Base-by-base conservation (phyloP, 2,797 vertebrate species). In the Todus mexicanus region DNA sequence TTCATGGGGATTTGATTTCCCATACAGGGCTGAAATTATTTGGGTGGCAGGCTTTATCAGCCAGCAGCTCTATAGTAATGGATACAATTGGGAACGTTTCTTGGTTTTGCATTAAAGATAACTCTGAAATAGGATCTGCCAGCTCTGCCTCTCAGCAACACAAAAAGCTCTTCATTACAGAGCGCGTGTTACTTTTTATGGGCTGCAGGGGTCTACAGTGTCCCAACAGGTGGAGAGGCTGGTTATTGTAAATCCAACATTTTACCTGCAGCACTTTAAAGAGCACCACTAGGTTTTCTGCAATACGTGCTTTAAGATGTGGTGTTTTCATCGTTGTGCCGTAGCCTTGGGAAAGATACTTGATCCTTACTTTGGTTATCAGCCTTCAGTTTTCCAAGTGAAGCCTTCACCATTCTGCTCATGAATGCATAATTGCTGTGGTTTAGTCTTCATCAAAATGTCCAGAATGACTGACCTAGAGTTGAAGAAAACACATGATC, bases 51-150 rank as follows among this genome's bases (percentile, higher is more conserved):
- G 76, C 68, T 76, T 78, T 72, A 64, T 93, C 91, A 87, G 81
- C 78, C 82, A 72, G 70, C 90, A 72, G 45, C 79, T 93, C 87
- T 47, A 77, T 90, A 96, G 95, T 91, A 95, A 76, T 53, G 61
- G 70, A 87, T 94, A 95, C 92, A 86, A 86, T 87, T 69, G 96
- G 71, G 91, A 97, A 71, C 1, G 5, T 92, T 90, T 84, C 93
- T 93, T 94, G 89, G 13, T 88, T 95, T 92, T 93, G 87, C 85
- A 75, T 92, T 95, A 83, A 89, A 88, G 88, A 87, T 76, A 94
- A 73, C 93, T 97, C 95, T 92, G 94, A 97, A 96, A 96, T 56
- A 66, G 74, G 93, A 94, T 95, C 92, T 87, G 75, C 47, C 73
- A n/a, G 69, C 74, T 59, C 93, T 93, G 82, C 76, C 88, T 92